Conservation (phyloP, 2,888 invertebrate genomes). For the Colletes collaris region DNA sequence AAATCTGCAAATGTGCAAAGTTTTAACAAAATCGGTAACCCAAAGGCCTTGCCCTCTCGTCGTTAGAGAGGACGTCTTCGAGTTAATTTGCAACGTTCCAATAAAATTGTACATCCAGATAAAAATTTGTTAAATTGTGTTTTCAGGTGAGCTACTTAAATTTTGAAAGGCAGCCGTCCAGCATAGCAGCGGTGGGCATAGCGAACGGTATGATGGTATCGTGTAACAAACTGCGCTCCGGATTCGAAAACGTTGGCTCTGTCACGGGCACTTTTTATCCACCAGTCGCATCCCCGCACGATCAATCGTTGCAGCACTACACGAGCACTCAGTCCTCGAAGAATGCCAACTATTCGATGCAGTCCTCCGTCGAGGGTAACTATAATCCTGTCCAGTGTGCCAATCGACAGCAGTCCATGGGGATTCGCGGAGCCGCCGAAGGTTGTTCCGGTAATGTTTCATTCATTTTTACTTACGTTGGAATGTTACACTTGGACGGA, state of each 20-base stretch:
- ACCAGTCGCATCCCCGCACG: constrained; percentile 93
- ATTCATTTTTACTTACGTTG: not conserved
- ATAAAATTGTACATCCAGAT: no score
- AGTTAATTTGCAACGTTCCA: no score
- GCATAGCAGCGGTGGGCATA: constrained; percentile 92
- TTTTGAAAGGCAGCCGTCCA: constrained; percentile 80
- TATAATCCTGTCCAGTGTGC: constrained; percentile 78
- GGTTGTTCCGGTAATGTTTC: constrained; percentile 77
- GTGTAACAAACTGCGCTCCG: constrained; percentile 92
- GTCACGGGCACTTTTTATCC: constrained; percentile 96
- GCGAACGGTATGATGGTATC: constrained; percentile 94
- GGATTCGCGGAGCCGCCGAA: constrained; percentile 81
- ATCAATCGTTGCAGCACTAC: constrained; percentile 86
- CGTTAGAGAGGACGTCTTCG: no score
- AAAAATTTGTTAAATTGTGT: not conserved
- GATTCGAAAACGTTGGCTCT: constrained; percentile 91
- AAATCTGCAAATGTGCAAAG: no score
- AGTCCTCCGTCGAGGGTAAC: constrained; percentile 75
- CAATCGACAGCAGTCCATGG: constrained; percentile 78
- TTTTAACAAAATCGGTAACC: no score
- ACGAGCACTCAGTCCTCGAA: constrained; percentile 76
- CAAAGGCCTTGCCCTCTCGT: no score
- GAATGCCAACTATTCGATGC: constrained; percentile 77
- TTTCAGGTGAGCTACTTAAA: constrained; percentile 80
- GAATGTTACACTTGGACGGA: constrained; percentile 12